A percentile compares a stretch with the other conserved stretches of the same genome.
phyloP scores from a whole-genome alignment of 2,113 vertebrate genomes.

The Bagarius yarrelli region DNA sequence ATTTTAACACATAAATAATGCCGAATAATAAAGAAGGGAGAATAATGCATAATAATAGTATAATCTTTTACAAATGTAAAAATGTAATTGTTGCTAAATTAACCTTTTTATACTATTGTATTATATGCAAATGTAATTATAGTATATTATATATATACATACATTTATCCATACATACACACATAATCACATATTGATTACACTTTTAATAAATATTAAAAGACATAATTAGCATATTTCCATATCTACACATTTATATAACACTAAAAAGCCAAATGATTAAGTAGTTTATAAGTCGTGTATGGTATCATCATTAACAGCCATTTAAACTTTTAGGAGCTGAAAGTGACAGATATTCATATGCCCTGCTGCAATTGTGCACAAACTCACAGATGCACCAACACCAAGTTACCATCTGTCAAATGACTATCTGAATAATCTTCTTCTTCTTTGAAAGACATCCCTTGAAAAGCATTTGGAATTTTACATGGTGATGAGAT shows the following conservation, averaged over 20 bases:
- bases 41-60: background rate
- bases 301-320: background rate
- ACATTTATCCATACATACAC: too few relatives aligned
- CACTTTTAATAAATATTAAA: background rate
- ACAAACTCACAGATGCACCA: constrained; percentile 4
- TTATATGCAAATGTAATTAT: background rate
- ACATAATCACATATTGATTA: background rate
- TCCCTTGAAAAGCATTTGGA: background rate
- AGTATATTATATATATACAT: too few relatives aligned
- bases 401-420: background rate
- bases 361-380: constrained; percentile 12
- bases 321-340: background rate
- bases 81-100: background rate
- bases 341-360: constrained; percentile 8
- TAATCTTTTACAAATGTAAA: background rate
- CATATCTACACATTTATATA: background rate
- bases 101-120: background rate
- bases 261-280: background rate
- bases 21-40: too few relatives aligned
- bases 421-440: constrained; percentile 5
- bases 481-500: constrained; percentile 20
- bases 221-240: background rate
- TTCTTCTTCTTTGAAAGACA: background rate
- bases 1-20: too few relatives aligned
- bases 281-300: background rate